Evolutionary conservation across 2,113 vertebrate species (phyloP).

Genomic region (Tretioscincus oriximinensis): DNA sequence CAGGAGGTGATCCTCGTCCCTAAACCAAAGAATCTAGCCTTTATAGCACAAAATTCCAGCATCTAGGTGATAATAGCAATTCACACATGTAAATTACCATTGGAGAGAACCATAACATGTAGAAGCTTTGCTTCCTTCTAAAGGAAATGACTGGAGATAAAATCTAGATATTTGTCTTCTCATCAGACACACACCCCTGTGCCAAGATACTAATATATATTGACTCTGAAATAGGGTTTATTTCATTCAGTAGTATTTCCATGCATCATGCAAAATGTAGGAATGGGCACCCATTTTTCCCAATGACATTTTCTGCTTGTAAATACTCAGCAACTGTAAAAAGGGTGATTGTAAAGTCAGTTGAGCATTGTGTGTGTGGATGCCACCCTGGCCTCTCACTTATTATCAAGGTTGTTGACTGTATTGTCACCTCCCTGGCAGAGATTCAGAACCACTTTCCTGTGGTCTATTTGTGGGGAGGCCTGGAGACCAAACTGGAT

Average conservation of each 20-base stretch:
- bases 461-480: too few species aligned
- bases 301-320: not conserved
- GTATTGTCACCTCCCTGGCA: too few species aligned
- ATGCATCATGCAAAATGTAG: not conserved
- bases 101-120: not conserved
- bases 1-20: not conserved
- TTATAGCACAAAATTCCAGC: not conserved
- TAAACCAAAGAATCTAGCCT: not conserved
- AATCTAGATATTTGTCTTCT: not conserved
- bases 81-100: not conserved
- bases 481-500: too few species aligned
- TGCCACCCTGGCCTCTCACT: too few species aligned
- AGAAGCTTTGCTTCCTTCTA: too few species aligned
- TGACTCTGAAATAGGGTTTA: not conserved
- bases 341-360: too few species aligned
- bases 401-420: too few species aligned
- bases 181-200: not conserved
- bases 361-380: not conserved
- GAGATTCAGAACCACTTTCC: too few species aligned
- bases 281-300: not conserved
- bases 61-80: not conserved
- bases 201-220: not conserved
- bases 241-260: not conserved
- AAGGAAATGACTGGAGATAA: too few species aligned
- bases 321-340: not conserved